Evolutionary conservation across 2,888 invertebrate genomes (phyloP).

Genomic region (Erebia aethiops): DNA sequence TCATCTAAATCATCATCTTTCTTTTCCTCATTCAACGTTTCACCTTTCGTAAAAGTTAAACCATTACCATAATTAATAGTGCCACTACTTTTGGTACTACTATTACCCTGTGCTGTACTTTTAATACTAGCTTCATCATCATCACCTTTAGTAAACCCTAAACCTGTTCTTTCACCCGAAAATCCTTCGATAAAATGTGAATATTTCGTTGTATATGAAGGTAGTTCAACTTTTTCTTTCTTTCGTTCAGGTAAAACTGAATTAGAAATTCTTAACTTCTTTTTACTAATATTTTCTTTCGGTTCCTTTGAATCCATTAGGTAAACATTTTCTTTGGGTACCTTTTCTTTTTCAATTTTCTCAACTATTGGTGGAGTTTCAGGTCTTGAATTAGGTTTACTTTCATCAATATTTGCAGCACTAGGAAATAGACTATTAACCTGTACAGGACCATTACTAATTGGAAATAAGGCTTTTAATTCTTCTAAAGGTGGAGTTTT

Average conservation of each 20-base stretch:
- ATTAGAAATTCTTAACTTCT: constrained; percentile 73
- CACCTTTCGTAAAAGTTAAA: constrained; percentile 79
- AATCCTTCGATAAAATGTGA: constrained; percentile 73
- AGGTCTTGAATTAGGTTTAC: constrained; percentile 46
- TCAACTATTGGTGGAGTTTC: constrained; percentile 36
- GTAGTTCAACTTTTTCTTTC: constrained; percentile 58
- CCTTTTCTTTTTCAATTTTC: constrained; percentile 54
- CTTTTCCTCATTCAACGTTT: constrained; percentile 71
- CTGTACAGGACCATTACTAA: constrained; percentile 47
- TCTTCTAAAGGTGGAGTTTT: constrained; percentile 53
- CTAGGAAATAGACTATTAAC: constrained; percentile 49
- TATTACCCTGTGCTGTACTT: constrained; percentile 46
- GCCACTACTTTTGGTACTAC: neutral
- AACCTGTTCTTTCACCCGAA: constrained; percentile 72
- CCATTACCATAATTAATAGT: constrained; percentile 68
- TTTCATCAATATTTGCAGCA: constrained; percentile 50
- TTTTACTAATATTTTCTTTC: constrained; percentile 56
- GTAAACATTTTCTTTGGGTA: constrained; percentile 63
- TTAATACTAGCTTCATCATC: constrained; percentile 57
- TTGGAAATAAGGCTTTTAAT: constrained; percentile 53
- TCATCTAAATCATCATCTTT: constrained; percentile 67
- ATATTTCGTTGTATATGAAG: constrained; percentile 75
- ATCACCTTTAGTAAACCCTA: constrained; percentile 71
- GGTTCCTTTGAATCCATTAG: constrained; percentile 56
- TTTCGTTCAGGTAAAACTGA: constrained; percentile 69